Base-by-base conservation (phyloP, 92 coral and sea anemone species). In the Montipora capitata region DNA sequence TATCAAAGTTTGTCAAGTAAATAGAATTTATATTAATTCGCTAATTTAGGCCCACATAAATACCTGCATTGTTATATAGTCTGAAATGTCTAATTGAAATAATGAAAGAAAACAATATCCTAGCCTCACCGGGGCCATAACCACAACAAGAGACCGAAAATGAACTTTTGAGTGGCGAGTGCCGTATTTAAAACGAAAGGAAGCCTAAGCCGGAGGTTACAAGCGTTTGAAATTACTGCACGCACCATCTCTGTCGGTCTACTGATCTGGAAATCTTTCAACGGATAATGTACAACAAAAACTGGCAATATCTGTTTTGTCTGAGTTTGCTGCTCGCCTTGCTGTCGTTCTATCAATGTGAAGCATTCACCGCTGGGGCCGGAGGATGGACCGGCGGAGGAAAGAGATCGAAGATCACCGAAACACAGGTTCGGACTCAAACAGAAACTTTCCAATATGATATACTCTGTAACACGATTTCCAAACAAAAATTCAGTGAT, bases 361-460 rank as follows among this genome's bases (percentile, higher is more conserved):
- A 68, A 41, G 68, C 68, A 13, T 81, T 81, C 27, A 81, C 85
- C n/a, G 85, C 85, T n/a, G 85, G 85, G 15, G 76, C 85, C 8
- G 85, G 85, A 4, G 85, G 77, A 52, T 81, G 52, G 58, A 9
- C 6, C 3, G n/a, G 17, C 7, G 85, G 85, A 4, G 85, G 85
- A 4, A 81, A 81, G 40, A 40, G 77, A 56, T 54, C 77, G 17
- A 40, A 4, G 39, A 43, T 68, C 15, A 35, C n/a, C 3, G 56
- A 52, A 48, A 48, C 6, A 17, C 56, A 81, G 85, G 85, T 81
- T 27, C 35, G 35, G 35, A 27, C 35, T 27, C 35, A 27, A 27
- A 81, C 16, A 40, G 68, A 11, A 70, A 27, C 40, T 54, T 54
- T 54, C 14, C 11, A 54, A 54, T 27, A 27, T 27, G 35, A 2